Conservation (phyloP, 53 echinoderm and acorn worm species). For the Zoroaster sp. region DNA sequence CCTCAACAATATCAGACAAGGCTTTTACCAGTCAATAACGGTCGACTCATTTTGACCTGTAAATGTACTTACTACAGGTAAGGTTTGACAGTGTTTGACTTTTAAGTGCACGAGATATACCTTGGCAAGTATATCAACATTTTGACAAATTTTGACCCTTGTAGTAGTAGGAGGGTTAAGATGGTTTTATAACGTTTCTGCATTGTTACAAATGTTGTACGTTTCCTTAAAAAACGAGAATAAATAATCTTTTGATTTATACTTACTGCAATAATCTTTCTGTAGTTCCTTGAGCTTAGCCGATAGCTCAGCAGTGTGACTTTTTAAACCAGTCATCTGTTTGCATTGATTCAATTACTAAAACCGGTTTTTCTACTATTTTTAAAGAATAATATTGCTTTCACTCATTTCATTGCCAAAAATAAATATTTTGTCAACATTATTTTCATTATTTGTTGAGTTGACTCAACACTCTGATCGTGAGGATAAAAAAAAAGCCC, state of each 20-base stretch:
- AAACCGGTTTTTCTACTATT: no score
- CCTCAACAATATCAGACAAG: no score
- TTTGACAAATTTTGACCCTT: no score
- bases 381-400: not conserved
- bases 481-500: no score
- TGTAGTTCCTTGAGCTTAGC: constrained; percentile 42
- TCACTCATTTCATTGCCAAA: not conserved
- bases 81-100: not conserved
- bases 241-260: not conserved
- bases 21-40: no score
- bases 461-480: not conserved
- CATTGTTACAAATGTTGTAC: not conserved
- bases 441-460: not conserved
- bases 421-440: not conserved
- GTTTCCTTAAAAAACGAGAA: not conserved
- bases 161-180: no score
- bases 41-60: no score
- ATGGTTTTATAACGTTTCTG: not conserved
- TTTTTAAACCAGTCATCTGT: constrained; percentile 31
- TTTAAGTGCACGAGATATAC: no score
- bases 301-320: constrained; percentile 13
- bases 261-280: constrained; percentile 61
- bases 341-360: constrained; percentile 43
- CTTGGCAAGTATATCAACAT: no score
- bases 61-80: no score